Evolutionary conservation across 2,888 invertebrate genomes (phyloP).

Genomic region (Pemphredon lugubris): DNA sequence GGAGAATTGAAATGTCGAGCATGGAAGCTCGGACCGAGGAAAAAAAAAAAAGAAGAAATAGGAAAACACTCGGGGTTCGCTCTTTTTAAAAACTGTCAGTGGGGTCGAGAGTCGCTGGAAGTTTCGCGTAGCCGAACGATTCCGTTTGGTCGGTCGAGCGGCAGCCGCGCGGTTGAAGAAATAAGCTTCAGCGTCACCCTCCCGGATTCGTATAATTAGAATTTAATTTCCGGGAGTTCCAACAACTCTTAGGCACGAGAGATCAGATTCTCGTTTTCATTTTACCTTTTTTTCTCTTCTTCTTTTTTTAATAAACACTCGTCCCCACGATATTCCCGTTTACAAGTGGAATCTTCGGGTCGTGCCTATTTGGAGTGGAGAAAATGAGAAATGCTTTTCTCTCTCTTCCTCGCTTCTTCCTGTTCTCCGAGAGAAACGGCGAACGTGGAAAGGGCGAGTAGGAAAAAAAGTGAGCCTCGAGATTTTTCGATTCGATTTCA

Average conservation of each 20-base stretch:
- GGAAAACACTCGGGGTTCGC: background rate
- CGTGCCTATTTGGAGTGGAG: too few species aligned
- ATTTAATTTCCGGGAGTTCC: background rate
- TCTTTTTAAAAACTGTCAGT: constrained; percentile 4
- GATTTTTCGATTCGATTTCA: background rate
- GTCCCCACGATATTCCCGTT: background rate
- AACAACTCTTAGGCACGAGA: too few species aligned
- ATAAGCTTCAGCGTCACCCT: background rate
- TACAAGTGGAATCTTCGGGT: too few species aligned
- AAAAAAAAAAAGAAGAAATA: too few species aligned
- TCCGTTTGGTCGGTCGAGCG: background rate
- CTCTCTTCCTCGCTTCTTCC: constrained; percentile 1
- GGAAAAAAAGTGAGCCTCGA: background rate
- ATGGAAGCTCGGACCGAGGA: background rate
- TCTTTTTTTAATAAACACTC: background rate
- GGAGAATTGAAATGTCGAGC: constrained; percentile 2
- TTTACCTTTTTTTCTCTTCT: too few species aligned
- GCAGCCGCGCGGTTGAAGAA: background rate
- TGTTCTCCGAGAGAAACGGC: too few species aligned
- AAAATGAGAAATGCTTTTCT: background rate
- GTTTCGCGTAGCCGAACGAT: background rate
- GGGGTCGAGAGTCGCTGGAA: background rate
- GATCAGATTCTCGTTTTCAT: too few species aligned
- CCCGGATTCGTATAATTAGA: background rate
- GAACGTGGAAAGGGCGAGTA: too few species aligned